phyloP scores from a whole-genome alignment of 1,140 invertebrate genomes.

The Periplaneta americana region DNA sequence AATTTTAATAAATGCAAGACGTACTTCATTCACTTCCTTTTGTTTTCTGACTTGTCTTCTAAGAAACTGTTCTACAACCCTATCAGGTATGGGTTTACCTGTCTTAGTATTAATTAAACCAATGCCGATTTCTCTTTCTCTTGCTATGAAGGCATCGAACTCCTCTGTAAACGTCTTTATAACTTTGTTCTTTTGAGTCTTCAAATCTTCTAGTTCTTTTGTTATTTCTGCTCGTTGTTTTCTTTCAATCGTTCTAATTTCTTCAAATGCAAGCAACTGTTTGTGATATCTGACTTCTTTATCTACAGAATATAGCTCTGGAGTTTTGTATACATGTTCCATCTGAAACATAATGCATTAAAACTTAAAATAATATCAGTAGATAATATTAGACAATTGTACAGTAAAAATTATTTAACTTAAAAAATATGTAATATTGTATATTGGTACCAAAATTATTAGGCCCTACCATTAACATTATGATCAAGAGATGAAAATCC shows the following conservation, averaged over 20 bases:
- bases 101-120: constrained; percentile 30
- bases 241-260: constrained; percentile 19
- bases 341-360: not conserved
- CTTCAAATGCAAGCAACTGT: not conserved
- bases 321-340: not conserved
- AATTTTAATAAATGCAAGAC: constrained; percentile 2
- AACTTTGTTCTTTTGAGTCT: constrained; percentile 23
- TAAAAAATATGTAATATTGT: not conserved
- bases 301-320: not conserved
- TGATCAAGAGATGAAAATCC: not conserved
- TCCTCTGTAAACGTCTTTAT: constrained; percentile 20
- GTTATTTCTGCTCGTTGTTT: constrained; percentile 24
- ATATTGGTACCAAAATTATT: too few relatives aligned
- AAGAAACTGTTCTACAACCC: constrained; percentile 18
- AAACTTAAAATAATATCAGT: not conserved
- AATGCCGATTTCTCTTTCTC: constrained; percentile 25
- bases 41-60: not conserved
- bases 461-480: too few relatives aligned
- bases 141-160: constrained; percentile 18
- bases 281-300: not conserved
- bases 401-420: not conserved
- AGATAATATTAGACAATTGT: not conserved
- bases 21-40: not conserved
- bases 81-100: constrained; percentile 28
- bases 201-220: constrained; percentile 24